Base-by-base conservation (phyloP, 2,888 invertebrate species). In the Nasonia oneida region DNA sequence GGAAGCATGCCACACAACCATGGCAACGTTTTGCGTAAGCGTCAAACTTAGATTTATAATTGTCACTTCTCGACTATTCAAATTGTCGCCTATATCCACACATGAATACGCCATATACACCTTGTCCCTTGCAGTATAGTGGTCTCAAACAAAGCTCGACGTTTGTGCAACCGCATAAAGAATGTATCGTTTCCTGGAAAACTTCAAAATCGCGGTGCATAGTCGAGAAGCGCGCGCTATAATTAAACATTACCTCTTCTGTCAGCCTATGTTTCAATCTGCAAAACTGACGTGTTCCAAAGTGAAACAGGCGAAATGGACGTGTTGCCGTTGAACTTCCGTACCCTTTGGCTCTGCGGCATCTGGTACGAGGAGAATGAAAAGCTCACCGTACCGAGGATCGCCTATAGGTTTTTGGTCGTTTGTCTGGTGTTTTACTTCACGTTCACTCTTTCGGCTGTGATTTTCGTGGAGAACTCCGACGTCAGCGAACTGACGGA, bases 351-450 rank as follows among this genome's bases (percentile, higher is more conserved):
- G 10, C 61, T 33, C 15, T 57, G 71, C 15, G 79, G 83, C n/a
- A 61, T 84, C 6, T 84, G 83, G 83, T 18, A 29, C 57, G 61
- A 84, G 18, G 50, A 84, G 33, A 29, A 18, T 37, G 71, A 64
- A 3, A 64, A 23, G 23, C 23, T 23, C 14, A 29, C 6, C 2
- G 3, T 3, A 12, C 29, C 29, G 12, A 64, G 64, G 14, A 12
- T 23, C 23, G 12, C 10, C 23, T 64, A 64, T 14, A 64, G 64
- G 23, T 12, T 29, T 29, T 0, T 3, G 29, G 64, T 64, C 10
- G 3, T 64, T 12, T n/a, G 23, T 10, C 29, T 64, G 64, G 14
- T 64, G 23, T 23, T 64, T 14, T 29, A 64, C 12, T 64, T 29
- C 64, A 64, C 64, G 12, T 29, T 64, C 4, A 64, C 23, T 23